Evolutionary conservation across 2,797 vertebrate species (phyloP).

Genomic region (Thunnus albacares): DNA sequence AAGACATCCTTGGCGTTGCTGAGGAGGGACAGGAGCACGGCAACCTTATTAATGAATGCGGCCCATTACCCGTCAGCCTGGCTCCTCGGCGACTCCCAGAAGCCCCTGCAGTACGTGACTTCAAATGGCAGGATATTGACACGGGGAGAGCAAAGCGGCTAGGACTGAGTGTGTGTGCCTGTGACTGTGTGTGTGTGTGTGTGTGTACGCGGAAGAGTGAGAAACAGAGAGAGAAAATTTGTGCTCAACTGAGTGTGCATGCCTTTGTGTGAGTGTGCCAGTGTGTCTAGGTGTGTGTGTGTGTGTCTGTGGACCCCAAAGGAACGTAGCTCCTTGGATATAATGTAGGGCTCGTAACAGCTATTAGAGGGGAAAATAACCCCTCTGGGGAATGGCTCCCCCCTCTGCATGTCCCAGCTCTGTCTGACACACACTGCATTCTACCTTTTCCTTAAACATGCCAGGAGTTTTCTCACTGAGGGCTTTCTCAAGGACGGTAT

Average conservation of each 20-base stretch:
- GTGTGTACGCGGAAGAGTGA: constrained; percentile 73
- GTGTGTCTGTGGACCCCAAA: constrained; percentile 90
- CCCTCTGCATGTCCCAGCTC: constrained; percentile 83
- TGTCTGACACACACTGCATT: constrained; percentile 96
- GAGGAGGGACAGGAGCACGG: constrained; percentile 95
- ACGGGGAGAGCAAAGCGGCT: constrained; percentile 92
- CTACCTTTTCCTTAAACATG: constrained; percentile 98
- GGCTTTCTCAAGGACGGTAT: constrained; percentile 99
- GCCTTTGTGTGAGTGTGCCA: constrained; percentile 74
- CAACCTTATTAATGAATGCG: constrained; percentile 99
- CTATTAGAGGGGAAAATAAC: constrained; percentile 99
- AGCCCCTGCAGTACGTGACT: constrained; percentile 99
- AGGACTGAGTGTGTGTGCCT: constrained; percentile 69
- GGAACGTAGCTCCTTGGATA: constrained; percentile 99
- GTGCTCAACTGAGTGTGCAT: constrained; percentile 80
- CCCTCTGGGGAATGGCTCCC: constrained; percentile 90
- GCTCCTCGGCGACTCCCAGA: constrained; percentile 97
- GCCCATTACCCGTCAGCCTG: constrained; percentile 99
- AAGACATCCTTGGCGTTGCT: constrained; percentile 95
- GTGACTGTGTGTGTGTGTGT: constrained; percentile 42
- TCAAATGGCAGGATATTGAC: constrained; percentile 99
- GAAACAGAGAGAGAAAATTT: constrained; percentile 77
- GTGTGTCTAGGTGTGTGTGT: constrained; percentile 66
- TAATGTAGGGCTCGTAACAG: constrained; percentile 99
- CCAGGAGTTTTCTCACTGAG: constrained; percentile 97